Evolutionary conservation across 2,888 invertebrate genomes (phyloP).

Genomic region (Ophion ventricosus): DNA sequence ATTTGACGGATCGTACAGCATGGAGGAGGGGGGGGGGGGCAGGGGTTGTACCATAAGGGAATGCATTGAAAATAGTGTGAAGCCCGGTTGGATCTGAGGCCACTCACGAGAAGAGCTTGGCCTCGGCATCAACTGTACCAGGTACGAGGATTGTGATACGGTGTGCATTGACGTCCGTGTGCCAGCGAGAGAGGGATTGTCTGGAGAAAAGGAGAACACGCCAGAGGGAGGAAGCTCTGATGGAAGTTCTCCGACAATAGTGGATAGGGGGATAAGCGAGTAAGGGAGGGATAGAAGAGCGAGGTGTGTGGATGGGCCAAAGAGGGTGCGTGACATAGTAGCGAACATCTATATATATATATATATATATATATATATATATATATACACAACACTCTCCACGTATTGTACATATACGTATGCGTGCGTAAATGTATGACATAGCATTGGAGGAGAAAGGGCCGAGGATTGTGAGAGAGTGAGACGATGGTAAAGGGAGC

Average conservation of each 20-base stretch:
- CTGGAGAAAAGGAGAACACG: constrained; percentile 54
- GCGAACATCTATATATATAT: constrained; percentile 16
- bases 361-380: not conserved
- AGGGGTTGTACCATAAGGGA: constrained; percentile 27
- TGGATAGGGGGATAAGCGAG: not conserved
- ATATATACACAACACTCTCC: not conserved
- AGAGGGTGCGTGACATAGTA: constrained; percentile 48
- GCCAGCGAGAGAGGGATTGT: constrained; percentile 54
- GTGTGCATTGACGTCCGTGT: constrained; percentile 52
- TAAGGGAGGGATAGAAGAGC: constrained; percentile 14
- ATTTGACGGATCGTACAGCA: constrained; percentile 37
- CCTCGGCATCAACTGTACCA: constrained; percentile 44
- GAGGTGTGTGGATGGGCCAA: constrained; percentile 12
- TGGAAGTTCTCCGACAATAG: constrained; percentile 39
- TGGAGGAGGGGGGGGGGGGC: no score
- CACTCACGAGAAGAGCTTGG: constrained; percentile 48
- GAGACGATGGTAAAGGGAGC: constrained; percentile 54
- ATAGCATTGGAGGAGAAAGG: constrained; percentile 33
- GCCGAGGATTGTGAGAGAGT: constrained; percentile 49
- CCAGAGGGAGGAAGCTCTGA: constrained; percentile 51
- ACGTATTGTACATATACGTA: constrained; percentile 6
- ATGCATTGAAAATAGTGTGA: constrained; percentile 42
- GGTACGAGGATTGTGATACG: constrained; percentile 43
- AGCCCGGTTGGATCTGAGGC: constrained; percentile 46
- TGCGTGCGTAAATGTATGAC: constrained; percentile 23